Percentiles rank a stretch among this genome's conserved stretches.
phyloP scores from a whole-genome alignment of 2,113 vertebrate genomes.

The Castor canadensis region DNA sequence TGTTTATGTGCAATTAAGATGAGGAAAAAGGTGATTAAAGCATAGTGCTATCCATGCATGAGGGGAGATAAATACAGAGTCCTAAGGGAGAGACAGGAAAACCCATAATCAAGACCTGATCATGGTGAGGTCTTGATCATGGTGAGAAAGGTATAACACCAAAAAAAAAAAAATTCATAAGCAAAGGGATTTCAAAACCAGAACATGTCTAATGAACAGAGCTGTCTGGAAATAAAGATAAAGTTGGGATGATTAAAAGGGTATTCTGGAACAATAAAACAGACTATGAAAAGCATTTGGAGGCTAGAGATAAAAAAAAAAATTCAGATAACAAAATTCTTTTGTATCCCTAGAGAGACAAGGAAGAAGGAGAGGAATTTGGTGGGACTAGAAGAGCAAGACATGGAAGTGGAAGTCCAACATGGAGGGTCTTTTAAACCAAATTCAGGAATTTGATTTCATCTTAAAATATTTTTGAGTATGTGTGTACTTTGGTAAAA shows the following conservation, averaged over 20 bases:
- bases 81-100: not conserved
- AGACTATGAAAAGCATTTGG: not conserved
- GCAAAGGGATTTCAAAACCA: not conserved
- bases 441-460: not conserved
- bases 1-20: not conserved
- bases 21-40: not conserved
- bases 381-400: not conserved
- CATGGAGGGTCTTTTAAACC: not conserved
- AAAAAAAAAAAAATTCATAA: not conserved
- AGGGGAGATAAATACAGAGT: not conserved
- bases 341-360: not conserved
- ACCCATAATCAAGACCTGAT: not conserved
- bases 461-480: not conserved
- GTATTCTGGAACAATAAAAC: not conserved
- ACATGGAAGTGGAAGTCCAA: accelerated
- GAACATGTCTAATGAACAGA: not conserved
- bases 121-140: not conserved
- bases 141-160: not conserved
- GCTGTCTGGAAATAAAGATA: not conserved
- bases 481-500: not conserved
- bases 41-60: not conserved
- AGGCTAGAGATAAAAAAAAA: not conserved
- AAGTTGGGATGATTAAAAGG: not conserved
- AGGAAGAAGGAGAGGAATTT: accelerated
- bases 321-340: not conserved